A percentile compares a stretch with the other conserved stretches of the same genome.
These are phyloP conservation scores for Turritopsis dohrnii DNA, from an alignment of 30 jellyfish, hydroid and myxozoan species.

Conservation along the genomic window DNA sequence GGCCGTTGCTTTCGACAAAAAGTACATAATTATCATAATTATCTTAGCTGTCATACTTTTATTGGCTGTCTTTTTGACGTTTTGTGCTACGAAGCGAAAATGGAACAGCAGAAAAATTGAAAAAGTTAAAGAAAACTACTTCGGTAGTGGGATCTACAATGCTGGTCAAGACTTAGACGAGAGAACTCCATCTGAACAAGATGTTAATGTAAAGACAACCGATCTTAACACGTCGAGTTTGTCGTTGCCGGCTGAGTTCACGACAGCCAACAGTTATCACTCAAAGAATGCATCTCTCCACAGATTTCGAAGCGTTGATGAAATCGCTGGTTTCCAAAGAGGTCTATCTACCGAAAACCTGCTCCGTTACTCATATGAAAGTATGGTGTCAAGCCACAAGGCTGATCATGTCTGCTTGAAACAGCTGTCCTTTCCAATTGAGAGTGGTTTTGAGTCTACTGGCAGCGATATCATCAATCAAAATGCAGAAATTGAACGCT, in stretches of 20 bases:
- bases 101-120: constrained; percentile 10
- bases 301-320: background rate
- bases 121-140: background rate
- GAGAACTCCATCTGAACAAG: background rate
- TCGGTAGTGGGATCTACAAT: constrained; percentile 3
- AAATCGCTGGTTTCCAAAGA: background rate
- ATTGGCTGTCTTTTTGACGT: constrained; percentile 27
- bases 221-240: background rate
- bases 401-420: background rate
- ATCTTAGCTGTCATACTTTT: constrained; percentile 41
- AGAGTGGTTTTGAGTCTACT: constrained; percentile 79
- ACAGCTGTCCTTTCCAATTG: constrained; percentile 52
- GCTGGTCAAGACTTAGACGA: constrained; percentile 6
- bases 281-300: background rate
- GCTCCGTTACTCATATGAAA: background rate
- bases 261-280: background rate
- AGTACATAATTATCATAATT: constrained; percentile 15
- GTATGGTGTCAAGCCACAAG: background rate
- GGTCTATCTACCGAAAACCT: constrained; percentile 3
- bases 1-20: constrained; percentile 5
- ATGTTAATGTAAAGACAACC: background rate
- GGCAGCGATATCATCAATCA: constrained; percentile 64
- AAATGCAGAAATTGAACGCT: constrained; percentile 13
- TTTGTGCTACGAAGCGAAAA: constrained; percentile 5
- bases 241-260: background rate